Conservation (phyloP, 37 sponge, comb jelly and placozoan species). For the Diacarnus erythraeanus region DNA sequence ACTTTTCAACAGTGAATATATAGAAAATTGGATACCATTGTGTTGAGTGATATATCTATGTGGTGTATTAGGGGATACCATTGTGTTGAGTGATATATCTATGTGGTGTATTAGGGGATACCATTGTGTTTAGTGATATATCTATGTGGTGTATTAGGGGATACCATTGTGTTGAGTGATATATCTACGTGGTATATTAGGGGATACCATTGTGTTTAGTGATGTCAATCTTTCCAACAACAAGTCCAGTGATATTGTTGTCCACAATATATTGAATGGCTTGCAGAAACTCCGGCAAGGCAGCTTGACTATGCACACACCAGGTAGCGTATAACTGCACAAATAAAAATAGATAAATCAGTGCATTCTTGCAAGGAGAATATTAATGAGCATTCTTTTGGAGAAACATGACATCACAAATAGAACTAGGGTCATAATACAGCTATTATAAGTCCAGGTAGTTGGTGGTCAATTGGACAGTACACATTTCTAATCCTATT, state of each 20-base stretch:
- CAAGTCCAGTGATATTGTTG: slow-evolving; percentile 30
- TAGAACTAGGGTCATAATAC: background rate
- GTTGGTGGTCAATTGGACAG: background rate
- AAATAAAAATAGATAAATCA: background rate
- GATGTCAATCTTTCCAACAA: slow-evolving; percentile 55
- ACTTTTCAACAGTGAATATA: too few species aligned
- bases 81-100: background rate
- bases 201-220: slow-evolving; percentile 39
- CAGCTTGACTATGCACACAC: slow-evolving; percentile 55
- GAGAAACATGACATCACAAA: background rate
- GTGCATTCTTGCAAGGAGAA: background rate
- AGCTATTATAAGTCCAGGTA: background rate
- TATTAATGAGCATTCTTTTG: background rate
- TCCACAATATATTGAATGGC: slow-evolving; percentile 33
- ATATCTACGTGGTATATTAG: background rate
- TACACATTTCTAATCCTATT: too few species aligned
- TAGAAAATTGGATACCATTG: too few species aligned
- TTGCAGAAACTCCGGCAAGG: slow-evolving; percentile 33
- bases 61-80: too few species aligned
- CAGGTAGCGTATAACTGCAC: slow-evolving; percentile 67
- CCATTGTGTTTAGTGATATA: too few species aligned
- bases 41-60: background rate
- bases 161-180: too few species aligned
- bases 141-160: background rate
- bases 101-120: too few species aligned